Evolutionary conservation across 1,140 invertebrate species (phyloP).

Genomic region (Aphaenogaster rudis): DNA sequence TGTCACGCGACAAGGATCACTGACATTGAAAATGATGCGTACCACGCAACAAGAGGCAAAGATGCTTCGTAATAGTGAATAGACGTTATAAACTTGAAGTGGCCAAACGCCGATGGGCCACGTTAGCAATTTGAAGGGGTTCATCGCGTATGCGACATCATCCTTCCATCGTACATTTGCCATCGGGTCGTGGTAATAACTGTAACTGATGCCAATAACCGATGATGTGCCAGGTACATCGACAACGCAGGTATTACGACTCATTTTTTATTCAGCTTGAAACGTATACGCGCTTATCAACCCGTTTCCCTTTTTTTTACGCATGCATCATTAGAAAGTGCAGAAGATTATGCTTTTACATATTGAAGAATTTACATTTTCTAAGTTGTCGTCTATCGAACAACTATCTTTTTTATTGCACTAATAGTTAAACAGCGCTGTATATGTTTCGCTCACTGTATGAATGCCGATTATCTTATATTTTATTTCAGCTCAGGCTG

Average conservation of each 20-base stretch:
- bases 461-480: background rate
- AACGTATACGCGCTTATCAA: background rate
- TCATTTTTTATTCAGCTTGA: conserved; percentile 37
- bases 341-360: background rate
- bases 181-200: conserved; percentile 27
- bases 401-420: background rate
- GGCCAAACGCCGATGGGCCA: conserved; percentile 70
- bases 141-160: conserved; percentile 64
- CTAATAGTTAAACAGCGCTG: no score
- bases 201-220: conserved; percentile 17
- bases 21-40: background rate
- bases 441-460: background rate
- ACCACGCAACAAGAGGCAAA: conserved; percentile 27
- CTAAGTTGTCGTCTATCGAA: background rate
- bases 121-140: conserved; percentile 43
- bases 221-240: background rate
- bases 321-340: conserved; percentile 1
- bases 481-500: background rate
- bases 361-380: background rate
- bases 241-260: background rate
- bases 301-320: background rate
- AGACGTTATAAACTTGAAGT: conserved; percentile 34
- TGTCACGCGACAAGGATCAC: background rate
- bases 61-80: conserved; percentile 4
- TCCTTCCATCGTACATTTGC: conserved; percentile 4